Percentiles rank a stretch among this genome's conserved stretches.
Conservation (phyloP, 92 coral and sea anemone genomes). For the Epizoanthus illoricatus region DNA sequence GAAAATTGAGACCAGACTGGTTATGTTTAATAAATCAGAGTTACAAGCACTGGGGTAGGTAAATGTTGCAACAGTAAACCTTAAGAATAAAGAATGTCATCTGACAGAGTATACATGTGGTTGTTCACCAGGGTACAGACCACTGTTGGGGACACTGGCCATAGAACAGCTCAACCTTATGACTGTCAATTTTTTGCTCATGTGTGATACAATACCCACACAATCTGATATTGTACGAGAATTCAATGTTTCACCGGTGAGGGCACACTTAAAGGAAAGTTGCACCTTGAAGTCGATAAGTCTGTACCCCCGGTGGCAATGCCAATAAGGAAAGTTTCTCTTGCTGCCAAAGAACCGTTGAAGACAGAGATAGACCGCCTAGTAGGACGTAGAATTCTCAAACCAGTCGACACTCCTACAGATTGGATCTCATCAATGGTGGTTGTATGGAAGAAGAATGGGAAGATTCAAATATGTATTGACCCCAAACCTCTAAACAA, state of each 20-base stretch:
- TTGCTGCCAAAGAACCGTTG: conserved; percentile 45
- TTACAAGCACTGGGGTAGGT: too few relatives aligned
- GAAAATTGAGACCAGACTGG: too few relatives aligned
- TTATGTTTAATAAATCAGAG: too few relatives aligned
- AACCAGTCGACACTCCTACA: conserved; percentile 46
- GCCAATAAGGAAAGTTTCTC: conserved; percentile 47
- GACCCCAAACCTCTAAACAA: conserved; percentile 36
- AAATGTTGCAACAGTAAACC: conserved; percentile 41
- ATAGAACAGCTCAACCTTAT: conserved; percentile 45
- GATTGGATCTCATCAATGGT: conserved; percentile 55
- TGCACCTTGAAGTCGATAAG: conserved; percentile 50
- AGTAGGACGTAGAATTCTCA: conserved; percentile 27
- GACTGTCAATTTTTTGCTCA: conserved; percentile 35
- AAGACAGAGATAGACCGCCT: conserved; percentile 52
- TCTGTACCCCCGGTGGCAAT: conserved; percentile 43
- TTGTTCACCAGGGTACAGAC: conserved; percentile 18
- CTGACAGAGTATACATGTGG: too few relatives aligned
- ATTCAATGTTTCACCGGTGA: conserved; percentile 45
- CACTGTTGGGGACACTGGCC: conserved; percentile 44
- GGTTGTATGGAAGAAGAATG: conserved; percentile 45
- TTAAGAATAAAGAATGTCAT: conserved; percentile 27
- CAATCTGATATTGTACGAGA: conserved; percentile 12
- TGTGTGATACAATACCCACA: background rate
- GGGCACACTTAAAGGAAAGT: conserved; percentile 39
- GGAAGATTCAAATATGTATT: conserved; percentile 41